Evolutionary conservation across 2,113 vertebrate genomes (phyloP), one percentile per base, ranked within the genome.

Genomic region (Trichechus manatus): DNA sequence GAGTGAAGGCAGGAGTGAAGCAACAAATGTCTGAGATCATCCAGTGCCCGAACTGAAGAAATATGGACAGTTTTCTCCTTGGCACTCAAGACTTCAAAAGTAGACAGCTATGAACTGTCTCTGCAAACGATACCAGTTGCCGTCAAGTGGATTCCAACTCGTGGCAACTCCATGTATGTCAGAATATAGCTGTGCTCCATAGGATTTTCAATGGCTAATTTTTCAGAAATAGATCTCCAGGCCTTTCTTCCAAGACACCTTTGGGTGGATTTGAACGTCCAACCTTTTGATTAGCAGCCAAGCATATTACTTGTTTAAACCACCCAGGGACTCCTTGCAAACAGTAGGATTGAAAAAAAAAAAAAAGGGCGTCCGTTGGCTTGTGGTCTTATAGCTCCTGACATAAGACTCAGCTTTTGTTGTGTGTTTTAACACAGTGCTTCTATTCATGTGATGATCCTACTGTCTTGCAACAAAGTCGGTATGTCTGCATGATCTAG

Each of bases 401-500:
- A 42, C 5, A 1, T 4, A 14, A 23, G 72, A 72, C 64, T 77
- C 66, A 15, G 63, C 72, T 31, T 39, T 1, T 39, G 39, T 33
- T 29, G 9, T 27, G 5, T 17, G 44, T 68, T 82, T 36, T n/a
- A 25, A 25, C 1, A 0, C 0, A 0, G 17, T 63, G 39, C 27
- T 22, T 63, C 80, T 33, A 9, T 84, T 47, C 82, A 63, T 4
- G 3, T 36, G 23, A 3, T 2, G 0, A 2, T n/a, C 29, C 61
- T 81, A 15, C 50, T 80, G 17, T 36, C 22, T 59, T 0, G 0
- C 44, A 59, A 53, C 31, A 36, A 42, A 50, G 7, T 31, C 53
- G 6, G 50, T 3, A 1, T 17, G 14, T 39, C 39, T 10, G 14
- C 25, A 5, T 0, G 3, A 4, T 25, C 15, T 25, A 1, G 1